These are phyloP conservation scores for Noctua janthina DNA, from an alignment of 2,888 invertebrate genomes.

Conservation along the genomic window DNA sequence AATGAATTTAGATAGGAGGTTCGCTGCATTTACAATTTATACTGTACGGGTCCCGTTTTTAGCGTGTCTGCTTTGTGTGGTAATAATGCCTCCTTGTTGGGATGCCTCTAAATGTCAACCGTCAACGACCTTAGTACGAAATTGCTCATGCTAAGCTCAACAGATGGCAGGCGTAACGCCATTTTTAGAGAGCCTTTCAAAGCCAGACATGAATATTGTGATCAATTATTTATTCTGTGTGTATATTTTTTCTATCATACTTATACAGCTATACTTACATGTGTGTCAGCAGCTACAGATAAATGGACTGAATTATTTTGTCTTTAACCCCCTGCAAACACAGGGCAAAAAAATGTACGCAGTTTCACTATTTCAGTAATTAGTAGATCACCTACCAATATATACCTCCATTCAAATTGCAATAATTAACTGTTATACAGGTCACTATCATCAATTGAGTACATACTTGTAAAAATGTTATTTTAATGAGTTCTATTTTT, in stretches of 20 bases:
- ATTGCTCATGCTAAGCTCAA: constrained; percentile 39
- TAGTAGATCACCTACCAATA: constrained; percentile 30
- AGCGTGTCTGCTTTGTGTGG: constrained; percentile 38
- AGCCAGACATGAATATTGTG: constrained; percentile 16
- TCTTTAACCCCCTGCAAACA: constrained; percentile 23
- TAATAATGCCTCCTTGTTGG: constrained; percentile 56
- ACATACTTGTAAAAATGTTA: constrained; percentile 14
- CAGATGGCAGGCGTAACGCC: constrained; percentile 60
- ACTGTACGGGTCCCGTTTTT: constrained; percentile 48
- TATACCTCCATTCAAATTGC: constrained; percentile 37
- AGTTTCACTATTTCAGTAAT: constrained; percentile 39
- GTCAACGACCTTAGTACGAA: constrained; percentile 60
- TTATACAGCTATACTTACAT: constrained; percentile 56
- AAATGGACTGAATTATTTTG: constrained; percentile 27
- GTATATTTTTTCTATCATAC: constrained; percentile 6
- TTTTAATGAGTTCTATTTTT: neutral
- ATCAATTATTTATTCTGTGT: constrained; percentile 8
- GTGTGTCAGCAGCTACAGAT: constrained; percentile 7
- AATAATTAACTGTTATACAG: constrained; percentile 24
- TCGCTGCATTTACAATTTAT: constrained; percentile 21
- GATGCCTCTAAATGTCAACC: constrained; percentile 59
- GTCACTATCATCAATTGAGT: constrained; percentile 32
- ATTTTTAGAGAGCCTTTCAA: constrained; percentile 38
- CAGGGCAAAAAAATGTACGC: constrained; percentile 17
- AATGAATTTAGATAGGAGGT: constrained; percentile 19